phyloP scores from a whole-genome alignment of 2,888 invertebrate species.

The Dromius quadrimaculatus region DNA sequence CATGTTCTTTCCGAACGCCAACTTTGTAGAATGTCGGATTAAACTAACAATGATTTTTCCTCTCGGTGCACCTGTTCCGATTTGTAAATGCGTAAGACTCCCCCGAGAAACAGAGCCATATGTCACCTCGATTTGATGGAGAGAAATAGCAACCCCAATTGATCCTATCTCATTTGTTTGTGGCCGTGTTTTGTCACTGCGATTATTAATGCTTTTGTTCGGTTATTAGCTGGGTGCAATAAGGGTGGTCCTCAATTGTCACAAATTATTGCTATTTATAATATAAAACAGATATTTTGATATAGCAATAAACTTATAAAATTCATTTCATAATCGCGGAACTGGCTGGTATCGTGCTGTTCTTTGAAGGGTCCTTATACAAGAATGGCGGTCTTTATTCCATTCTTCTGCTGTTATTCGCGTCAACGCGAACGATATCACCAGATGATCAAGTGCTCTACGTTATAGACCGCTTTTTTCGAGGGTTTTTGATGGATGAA shows the following conservation, averaged over 20 bases:
- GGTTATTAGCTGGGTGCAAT: slow-evolving; percentile 53
- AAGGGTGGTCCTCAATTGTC: too few species aligned
- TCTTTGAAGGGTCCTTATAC: slow-evolving; percentile 21
- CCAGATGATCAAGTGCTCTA: slow-evolving; percentile 26
- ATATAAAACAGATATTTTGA: too few species aligned
- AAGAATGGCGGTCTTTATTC: neutral
- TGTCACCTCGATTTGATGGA: slow-evolving; percentile 15
- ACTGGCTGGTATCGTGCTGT: neutral
- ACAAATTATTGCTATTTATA: too few species aligned
- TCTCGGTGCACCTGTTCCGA: slow-evolving; percentile 26
- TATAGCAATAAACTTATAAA: too few species aligned
- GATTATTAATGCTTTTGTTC: slow-evolving; percentile 58
- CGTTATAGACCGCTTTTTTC: neutral
- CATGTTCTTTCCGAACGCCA: slow-evolving; percentile 20
- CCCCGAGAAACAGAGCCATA: slow-evolving; percentile 24
- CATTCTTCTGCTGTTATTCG: slow-evolving; percentile 3
- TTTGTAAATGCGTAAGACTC: slow-evolving; percentile 7
- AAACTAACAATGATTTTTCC: slow-evolving; percentile 35
- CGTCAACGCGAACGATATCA: slow-evolving; percentile 14
- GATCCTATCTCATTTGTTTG: slow-evolving; percentile 52
- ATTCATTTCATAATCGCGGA: slow-evolving; percentile 31
- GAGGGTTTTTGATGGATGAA: neutral
- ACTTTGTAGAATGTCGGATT: slow-evolving; percentile 17
- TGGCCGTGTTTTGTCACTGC: slow-evolving; percentile 56
- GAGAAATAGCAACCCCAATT: slow-evolving; percentile 11